Conservation (phyloP, 1,140 invertebrate genomes). For the Nilaparvata lugens region DNA sequence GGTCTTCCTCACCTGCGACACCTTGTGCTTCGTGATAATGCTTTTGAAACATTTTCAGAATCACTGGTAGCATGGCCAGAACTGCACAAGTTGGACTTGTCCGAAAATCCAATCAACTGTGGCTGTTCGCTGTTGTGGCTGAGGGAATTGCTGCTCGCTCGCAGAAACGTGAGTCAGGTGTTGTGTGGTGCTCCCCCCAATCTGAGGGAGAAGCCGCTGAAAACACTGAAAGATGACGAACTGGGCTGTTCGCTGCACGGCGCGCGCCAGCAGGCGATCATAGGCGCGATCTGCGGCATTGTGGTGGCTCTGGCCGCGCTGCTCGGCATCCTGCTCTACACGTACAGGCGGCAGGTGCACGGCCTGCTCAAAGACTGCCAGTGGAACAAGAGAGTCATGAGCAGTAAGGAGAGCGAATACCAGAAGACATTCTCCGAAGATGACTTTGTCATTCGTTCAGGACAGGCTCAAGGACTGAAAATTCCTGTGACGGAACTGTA, state of each 20-base stretch:
- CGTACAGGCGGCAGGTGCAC: constrained; percentile 61
- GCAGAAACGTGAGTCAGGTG: constrained; percentile 61
- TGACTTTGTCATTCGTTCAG: constrained; percentile 45
- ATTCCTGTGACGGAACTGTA: constrained; percentile 81
- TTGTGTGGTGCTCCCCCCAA: constrained; percentile 62
- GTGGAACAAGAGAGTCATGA: constrained; percentile 65
- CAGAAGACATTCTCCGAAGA: constrained; percentile 80
- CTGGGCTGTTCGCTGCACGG: constrained; percentile 69
- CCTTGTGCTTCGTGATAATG: constrained; percentile 67
- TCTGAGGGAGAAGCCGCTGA: constrained; percentile 56
- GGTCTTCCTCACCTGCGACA: constrained; percentile 67
- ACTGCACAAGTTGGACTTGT: constrained; percentile 61
- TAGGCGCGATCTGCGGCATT: constrained; percentile 59
- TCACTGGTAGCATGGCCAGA: constrained; percentile 68
- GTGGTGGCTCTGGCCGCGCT: constrained; percentile 55
- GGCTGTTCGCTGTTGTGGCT: constrained; percentile 73
- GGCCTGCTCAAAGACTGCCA: constrained; percentile 73
- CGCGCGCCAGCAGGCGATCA: constrained; percentile 63
- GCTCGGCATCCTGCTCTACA: constrained; percentile 60
- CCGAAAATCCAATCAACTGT: constrained; percentile 75
- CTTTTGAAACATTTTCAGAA: constrained; percentile 60
- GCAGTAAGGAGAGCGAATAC: constrained; percentile 75
- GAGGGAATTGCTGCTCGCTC: constrained; percentile 56
- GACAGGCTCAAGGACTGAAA: constrained; percentile 50
- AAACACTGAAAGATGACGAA: constrained; percentile 58